Conservation (phyloP, 2,888 invertebrate species). For the Luffia ferchaultella region DNA sequence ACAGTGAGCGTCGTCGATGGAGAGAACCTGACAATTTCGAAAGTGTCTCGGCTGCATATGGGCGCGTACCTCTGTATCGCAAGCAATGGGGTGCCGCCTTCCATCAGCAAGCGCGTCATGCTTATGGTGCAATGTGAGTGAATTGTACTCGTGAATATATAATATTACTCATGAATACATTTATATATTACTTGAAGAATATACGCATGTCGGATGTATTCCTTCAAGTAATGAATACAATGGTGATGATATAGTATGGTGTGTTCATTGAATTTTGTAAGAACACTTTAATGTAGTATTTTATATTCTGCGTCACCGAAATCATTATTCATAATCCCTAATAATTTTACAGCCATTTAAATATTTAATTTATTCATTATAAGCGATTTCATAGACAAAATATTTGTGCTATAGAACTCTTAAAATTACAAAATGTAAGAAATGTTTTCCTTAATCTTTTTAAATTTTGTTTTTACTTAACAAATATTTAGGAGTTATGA, state of each 20-base stretch:
- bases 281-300: neutral
- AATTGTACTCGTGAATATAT: neutral
- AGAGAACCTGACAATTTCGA: slow-evolving; percentile 84
- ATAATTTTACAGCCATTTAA: neutral
- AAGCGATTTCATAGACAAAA: neutral
- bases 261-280: neutral
- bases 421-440: neutral
- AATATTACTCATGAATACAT: no score
- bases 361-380: neutral
- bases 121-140: slow-evolving; percentile 86
- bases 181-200: no score
- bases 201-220: no score
- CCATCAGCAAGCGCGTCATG: slow-evolving; percentile 85
- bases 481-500: no score
- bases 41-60: slow-evolving; percentile 92
- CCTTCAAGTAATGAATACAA: neutral
- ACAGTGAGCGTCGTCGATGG: slow-evolving; percentile 90
- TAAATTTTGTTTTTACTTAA: neutral
- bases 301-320: neutral
- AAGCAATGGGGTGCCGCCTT: slow-evolving; percentile 91
- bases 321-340: neutral
- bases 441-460: neutral
- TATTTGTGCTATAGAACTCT: neutral
- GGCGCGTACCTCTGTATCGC: slow-evolving; percentile 93
- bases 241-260: neutral